Base-by-base conservation (phyloP, 2,888 invertebrate genomes). In the Epinotia demarniana region DNA sequence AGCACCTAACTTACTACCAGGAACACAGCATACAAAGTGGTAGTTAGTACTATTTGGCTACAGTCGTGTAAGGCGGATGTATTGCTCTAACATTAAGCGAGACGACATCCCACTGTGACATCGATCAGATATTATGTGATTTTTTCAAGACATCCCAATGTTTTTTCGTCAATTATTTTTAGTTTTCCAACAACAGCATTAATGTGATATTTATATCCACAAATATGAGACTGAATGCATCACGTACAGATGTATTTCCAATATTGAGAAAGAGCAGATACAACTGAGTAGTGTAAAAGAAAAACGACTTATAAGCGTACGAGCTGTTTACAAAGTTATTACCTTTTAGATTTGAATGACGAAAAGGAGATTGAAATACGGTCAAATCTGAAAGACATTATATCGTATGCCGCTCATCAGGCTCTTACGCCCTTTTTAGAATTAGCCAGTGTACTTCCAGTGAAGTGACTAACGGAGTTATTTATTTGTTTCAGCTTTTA, bases 231-330 rank as follows among this genome's bases (percentile, higher is more conserved):
- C 53, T 71, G 53, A 63, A 68, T 69, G 75, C 53, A 53, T 61
- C 53, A 70, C 58, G 70, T 75, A 70, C 84, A 84, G 84, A 84
- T 84, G 84, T 84, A 82, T 82, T 82, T 80, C 77, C 83, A 84
- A 83, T 85, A 87, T 86, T 88, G 90, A 89, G 84, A 88, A 81
- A 85, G 84, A 87, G 80, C 90, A 89, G 89, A 87, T 60, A 69
- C 69, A 46, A 57, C 46, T 23, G 9, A 23, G n/a, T 11, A 46
- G 2, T 18, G 2, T 13, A 69, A 43, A 43, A 46, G 58, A 46
- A 69, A 60, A 60, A 69, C 23, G 60, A 43, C 13, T 19, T 60
- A 46, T 3, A 12, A 46, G 6, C 19, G 0, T 23, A 23, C 23
- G 12, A 46, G 3, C 39, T 23, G 6, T 2, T 23, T 46, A 33